Evolutionary conservation across 2,888 invertebrate species (phyloP).

Genomic region (Lasioglossum malachurum): DNA sequence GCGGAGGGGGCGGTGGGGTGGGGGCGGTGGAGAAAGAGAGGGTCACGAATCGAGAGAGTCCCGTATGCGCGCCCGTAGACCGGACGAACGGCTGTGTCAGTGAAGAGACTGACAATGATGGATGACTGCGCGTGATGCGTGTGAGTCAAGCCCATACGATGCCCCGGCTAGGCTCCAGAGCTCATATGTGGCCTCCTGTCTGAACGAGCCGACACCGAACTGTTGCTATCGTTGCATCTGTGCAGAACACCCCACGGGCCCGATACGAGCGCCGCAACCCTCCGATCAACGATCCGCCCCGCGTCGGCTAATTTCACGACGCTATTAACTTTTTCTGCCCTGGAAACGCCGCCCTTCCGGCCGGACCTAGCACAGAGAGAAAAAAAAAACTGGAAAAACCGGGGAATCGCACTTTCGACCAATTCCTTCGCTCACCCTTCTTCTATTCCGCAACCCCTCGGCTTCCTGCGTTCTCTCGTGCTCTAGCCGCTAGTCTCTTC

Average conservation of each 20-base stretch:
- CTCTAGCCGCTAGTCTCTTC: background rate
- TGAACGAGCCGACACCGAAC: slow-evolving; percentile 78
- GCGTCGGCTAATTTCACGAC: slow-evolving; percentile 78
- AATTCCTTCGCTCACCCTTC: slow-evolving; percentile 26
- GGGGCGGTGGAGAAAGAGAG: slow-evolving; percentile 25
- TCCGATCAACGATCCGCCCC: slow-evolving; percentile 72
- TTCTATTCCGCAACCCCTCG: slow-evolving; percentile 4
- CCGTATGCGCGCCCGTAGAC: slow-evolving; percentile 61
- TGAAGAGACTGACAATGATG: slow-evolving; percentile 85
- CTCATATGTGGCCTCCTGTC: slow-evolving; percentile 81
- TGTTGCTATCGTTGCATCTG: slow-evolving; percentile 83
- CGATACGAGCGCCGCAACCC: slow-evolving; percentile 76
- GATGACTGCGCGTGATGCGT: slow-evolving; percentile 83
- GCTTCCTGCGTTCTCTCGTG: background rate
- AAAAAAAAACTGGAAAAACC: slow-evolving; percentile 43
- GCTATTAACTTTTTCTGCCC: slow-evolving; percentile 79
- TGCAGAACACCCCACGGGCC: slow-evolving; percentile 74
- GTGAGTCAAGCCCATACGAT: slow-evolving; percentile 83
- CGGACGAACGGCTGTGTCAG: slow-evolving; percentile 77
- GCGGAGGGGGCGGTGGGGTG: background rate
- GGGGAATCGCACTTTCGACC: slow-evolving; percentile 58
- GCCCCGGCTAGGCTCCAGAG: slow-evolving; percentile 66
- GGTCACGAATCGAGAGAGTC: slow-evolving; percentile 57
- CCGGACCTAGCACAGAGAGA: background rate
- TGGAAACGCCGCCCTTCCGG: slow-evolving; percentile 61